phyloP scores from a whole-genome alignment of 2,797 vertebrate species.

The Linurgus olivaceus region DNA sequence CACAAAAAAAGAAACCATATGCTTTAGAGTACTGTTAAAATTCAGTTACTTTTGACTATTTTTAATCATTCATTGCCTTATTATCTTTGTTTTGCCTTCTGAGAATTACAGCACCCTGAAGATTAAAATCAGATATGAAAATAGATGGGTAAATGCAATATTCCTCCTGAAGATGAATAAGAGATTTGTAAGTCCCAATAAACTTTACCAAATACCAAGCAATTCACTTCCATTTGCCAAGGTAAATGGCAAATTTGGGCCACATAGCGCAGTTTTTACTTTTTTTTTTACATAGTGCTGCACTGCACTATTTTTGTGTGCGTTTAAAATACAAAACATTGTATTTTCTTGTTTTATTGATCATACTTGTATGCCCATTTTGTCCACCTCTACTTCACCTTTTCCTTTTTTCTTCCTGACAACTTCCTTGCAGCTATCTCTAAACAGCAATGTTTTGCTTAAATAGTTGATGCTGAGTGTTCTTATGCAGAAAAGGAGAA shows the following conservation, averaged over 20 bases:
- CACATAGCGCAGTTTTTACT: no score
- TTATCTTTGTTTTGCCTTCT: conserved; percentile 27
- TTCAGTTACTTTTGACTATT: conserved; percentile 27
- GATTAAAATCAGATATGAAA: conserved; percentile 43
- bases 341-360: not conserved
- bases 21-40: conserved; percentile 34
- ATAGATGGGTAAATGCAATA: conserved; percentile 6
- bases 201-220: not conserved
- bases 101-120: not conserved
- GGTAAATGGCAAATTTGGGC: not conserved
- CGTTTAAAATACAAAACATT: not conserved
- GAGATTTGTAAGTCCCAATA: not conserved
- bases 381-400: not conserved
- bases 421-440: not conserved
- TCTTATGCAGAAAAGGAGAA: not conserved
- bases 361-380: not conserved
- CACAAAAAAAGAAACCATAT: conserved; percentile 46
- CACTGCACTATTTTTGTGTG: not conserved
- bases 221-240: not conserved
- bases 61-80: conserved; percentile 48
- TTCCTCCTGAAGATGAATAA: not conserved
- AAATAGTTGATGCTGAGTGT: not conserved
- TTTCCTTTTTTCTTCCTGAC: not conserved
- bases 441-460: not conserved
- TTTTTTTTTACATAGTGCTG: not conserved